phyloP scores from a whole-genome alignment of 2,888 invertebrate genomes.

The Cheilosia grossa region DNA sequence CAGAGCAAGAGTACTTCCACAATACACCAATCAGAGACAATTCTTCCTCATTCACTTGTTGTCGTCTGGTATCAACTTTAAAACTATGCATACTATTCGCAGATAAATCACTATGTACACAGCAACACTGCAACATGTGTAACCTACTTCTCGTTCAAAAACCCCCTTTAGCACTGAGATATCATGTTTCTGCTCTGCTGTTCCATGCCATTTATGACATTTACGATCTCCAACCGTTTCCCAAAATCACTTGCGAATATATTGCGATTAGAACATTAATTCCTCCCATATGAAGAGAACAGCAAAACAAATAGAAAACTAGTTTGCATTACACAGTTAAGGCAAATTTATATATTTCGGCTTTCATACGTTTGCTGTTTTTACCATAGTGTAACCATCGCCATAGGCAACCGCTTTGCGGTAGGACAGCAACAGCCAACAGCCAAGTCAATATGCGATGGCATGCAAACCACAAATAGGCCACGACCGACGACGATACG shows the following conservation, averaged over 20 bases:
- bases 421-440: slow-evolving; percentile 13
- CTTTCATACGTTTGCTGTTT: slow-evolving; percentile 18
- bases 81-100: slow-evolving; percentile 20
- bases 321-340: slow-evolving; percentile 42
- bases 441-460: slow-evolving; percentile 1
- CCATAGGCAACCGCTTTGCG: slow-evolving; percentile 38
- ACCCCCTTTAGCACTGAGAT: slow-evolving; percentile 39
- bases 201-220: slow-evolving; percentile 38
- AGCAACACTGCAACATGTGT: slow-evolving; percentile 25
- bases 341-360: slow-evolving; percentile 27
- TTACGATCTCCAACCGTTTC: slow-evolving; percentile 38
- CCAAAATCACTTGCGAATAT: slow-evolving; percentile 43
- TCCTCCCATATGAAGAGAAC: slow-evolving; percentile 13
- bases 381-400: slow-evolving; percentile 21
- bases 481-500: slow-evolving; percentile 4
- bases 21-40: slow-evolving; percentile 8
- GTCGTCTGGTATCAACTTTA: slow-evolving; percentile 18
- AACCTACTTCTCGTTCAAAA: slow-evolving; percentile 61
- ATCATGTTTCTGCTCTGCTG: slow-evolving; percentile 27
- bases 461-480: slow-evolving; percentile 53
- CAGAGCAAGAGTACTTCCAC: neutral
- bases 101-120: slow-evolving; percentile 18
- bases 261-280: slow-evolving; percentile 35
- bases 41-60: slow-evolving; percentile 21
- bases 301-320: slow-evolving; percentile 13